Evolutionary conservation across 2,113 vertebrate genomes (phyloP).

Genomic region (Spermophilus dauricus): DNA sequence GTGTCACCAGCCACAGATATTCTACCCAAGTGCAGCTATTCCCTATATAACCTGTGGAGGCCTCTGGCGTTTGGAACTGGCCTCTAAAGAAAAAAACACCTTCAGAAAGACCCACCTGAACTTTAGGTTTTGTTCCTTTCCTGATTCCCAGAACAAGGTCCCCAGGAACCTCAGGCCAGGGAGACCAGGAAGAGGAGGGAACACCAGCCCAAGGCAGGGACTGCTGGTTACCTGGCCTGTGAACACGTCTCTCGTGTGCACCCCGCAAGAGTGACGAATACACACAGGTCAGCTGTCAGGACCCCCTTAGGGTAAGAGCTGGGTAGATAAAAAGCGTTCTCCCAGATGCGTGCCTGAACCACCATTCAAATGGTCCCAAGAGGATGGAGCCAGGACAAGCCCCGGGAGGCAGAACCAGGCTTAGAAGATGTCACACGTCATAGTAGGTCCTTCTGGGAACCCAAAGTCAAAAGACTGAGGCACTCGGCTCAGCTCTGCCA

Average conservation of each 20-base stretch:
- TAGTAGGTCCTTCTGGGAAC: not conserved
- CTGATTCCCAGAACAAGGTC: not conserved
- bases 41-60: accelerated
- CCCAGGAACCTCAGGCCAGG: not conserved
- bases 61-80: not conserved
- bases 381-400: not conserved
- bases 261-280: not conserved
- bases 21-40: not conserved
- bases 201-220: not conserved
- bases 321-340: not conserved
- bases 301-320: not conserved
- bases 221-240: accelerated
- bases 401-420: accelerated
- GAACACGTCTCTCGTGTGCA: accelerated
- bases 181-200: not conserved
- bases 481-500: not conserved
- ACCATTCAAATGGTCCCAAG: not conserved
- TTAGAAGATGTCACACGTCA: not conserved
- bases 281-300: not conserved
- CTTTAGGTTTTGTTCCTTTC: not conserved
- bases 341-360: not conserved
- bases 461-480: not conserved
- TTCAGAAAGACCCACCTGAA: not conserved
- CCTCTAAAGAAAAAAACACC: not conserved
- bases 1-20: not conserved